Conservation (phyloP, 2,113 vertebrate genomes). For the Amazona guildingii region DNA sequence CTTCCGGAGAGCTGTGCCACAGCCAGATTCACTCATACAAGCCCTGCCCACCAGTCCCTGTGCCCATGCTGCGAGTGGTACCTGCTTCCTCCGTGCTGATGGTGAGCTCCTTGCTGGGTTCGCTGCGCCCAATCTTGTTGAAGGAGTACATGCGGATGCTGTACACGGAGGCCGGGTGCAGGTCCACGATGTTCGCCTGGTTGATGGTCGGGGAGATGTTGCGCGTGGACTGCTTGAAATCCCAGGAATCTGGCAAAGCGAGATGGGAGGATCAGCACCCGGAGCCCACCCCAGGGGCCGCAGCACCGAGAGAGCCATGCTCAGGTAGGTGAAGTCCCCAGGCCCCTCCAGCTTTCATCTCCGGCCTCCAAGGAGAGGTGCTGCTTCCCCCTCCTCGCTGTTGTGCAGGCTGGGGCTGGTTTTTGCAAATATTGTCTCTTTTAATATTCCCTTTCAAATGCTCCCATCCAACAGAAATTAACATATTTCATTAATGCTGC, state of each 20-base stretch:
- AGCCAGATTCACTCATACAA: background rate
- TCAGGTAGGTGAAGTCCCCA: background rate
- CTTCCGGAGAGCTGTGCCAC: background rate
- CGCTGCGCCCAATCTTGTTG: constrained; percentile 94
- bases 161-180: constrained; percentile 94
- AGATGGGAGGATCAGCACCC: background rate
- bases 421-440: constrained; percentile 48
- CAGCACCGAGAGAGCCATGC: accelerated
- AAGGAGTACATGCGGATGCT: constrained; percentile 99
- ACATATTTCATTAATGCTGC: constrained; percentile 60
- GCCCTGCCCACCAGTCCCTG: background rate
- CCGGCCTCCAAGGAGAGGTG: accelerated
- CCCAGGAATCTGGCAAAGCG: constrained; percentile 84
- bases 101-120: constrained; percentile 96
- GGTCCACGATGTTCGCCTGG: constrained; percentile 97
- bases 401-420: background rate
- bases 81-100: constrained; percentile 97
- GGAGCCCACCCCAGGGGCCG: accelerated
- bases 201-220: constrained; percentile 98
- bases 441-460: constrained; percentile 73
- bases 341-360: accelerated
- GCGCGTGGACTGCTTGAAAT: constrained; percentile 94
- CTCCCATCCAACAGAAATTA: constrained; percentile 61
- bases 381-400: background rate
- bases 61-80: background rate